A percentile compares a stretch with the other conserved stretches of the same genome.
Conservation (phyloP, 2,113 vertebrate species). For the Excalfactoria chinensis region DNA sequence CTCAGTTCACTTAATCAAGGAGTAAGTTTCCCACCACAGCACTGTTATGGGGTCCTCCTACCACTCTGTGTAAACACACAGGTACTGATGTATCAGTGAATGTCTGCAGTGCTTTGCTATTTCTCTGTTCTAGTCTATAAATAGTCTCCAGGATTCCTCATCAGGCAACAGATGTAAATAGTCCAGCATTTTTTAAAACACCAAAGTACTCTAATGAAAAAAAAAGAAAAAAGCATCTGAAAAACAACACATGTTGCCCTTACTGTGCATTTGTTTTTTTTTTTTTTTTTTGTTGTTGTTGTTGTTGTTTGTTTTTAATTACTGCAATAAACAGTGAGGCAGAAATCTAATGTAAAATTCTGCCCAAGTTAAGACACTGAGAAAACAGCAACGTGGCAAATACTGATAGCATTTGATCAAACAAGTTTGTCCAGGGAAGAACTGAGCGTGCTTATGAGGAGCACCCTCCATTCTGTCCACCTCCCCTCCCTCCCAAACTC, state of each 20-base stretch:
- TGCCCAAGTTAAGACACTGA: background rate
- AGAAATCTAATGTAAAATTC: background rate
- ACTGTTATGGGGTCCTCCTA: background rate
- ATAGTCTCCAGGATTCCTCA: background rate
- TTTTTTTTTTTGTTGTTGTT: too few species aligned
- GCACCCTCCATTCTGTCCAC: background rate
- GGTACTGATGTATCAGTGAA: background rate
- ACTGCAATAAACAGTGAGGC: background rate
- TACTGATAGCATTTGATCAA: background rate
- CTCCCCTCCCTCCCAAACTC: background rate
- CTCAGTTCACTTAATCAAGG: background rate
- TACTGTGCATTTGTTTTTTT: background rate
- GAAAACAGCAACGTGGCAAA: background rate
- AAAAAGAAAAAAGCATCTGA: background rate
- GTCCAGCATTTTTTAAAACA: background rate
- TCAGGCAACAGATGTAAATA: background rate
- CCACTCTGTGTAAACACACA: background rate
- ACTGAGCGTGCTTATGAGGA: background rate
- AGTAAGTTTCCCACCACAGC: background rate
- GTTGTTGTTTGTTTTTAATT: background rate
- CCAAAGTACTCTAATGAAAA: background rate
- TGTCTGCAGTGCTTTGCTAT: background rate
- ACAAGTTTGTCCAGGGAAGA: background rate
- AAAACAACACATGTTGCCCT: background rate
- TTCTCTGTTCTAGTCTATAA: background rate